Base-by-base conservation (phyloP, 2,113 vertebrate species). In the Noturus placidus region DNA sequence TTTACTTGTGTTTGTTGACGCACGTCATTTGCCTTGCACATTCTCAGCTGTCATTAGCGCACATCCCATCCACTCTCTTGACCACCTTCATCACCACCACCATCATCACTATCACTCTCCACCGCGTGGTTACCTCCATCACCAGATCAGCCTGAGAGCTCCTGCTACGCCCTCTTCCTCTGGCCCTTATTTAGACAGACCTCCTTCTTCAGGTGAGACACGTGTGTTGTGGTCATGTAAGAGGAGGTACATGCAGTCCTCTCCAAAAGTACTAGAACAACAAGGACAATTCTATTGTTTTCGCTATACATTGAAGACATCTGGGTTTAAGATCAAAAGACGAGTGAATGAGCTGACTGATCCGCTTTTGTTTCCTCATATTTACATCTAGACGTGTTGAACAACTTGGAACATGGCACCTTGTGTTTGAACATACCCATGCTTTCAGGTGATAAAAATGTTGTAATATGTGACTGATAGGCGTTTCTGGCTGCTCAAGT, bases 21-120 rank as follows among this genome's bases (percentile, higher is more conserved):
- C 61, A 6, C 56, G 3, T 67, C 46, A 27, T 84, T 76, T 77
- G 46, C 57, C 88, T 76, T 95, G 86, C 90, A 96, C 96, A 95
- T 97, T 91, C 96, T 94, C 98, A 99, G 98, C 98, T 93, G 97
- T 99, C 96, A 96, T 99, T 97, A 99, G 98, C 95, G 98, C 98
- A 95, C 98, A 99, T 95, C 98, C 98, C 96, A 99, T 99, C 96
- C 98, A 99, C 98, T 98, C 98, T 93, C 97, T 99, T 88, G 98
- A 99, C 96, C 97, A 97, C 93, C 98, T 99, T 91, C 97, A 99
- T 96, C 98, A 97, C 95, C 97, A 98, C 96, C 97, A 98, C 95
- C 90, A 90, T 69, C 89, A 88, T 88, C 89, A 90, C 82, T 90
- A 87, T 87, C 97, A 98, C 95, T 96, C 97, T 90, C 96, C 97